Conservation (phyloP, 2,888 invertebrate species). For the Apamea sordens region DNA sequence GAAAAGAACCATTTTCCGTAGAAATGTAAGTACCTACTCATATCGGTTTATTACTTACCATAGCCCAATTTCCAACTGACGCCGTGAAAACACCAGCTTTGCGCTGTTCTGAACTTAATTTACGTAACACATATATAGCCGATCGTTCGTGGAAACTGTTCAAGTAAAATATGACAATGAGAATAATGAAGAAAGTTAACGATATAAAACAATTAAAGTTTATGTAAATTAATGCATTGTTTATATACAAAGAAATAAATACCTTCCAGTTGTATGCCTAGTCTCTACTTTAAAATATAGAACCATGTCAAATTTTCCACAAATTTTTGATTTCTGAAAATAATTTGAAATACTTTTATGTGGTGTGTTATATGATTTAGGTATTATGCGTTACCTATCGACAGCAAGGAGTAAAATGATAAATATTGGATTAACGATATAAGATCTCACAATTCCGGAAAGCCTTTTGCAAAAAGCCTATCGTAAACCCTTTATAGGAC, state of each 20-base stretch:
- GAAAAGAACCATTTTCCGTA: background rate
- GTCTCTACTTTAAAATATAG: conserved; percentile 97
- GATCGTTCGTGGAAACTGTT: conserved; percentile 87
- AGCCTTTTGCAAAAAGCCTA: background rate
- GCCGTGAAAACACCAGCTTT: conserved; percentile 95
- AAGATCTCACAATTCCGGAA: background rate
- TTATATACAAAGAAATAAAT: conserved; percentile 22
- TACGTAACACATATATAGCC: conserved; percentile 95
- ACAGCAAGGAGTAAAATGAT: background rate
- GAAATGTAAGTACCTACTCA: background rate
- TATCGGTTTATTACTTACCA: conserved; percentile 76
- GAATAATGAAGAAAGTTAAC: background rate
- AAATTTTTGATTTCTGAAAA: conserved; percentile 92
- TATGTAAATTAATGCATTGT: background rate
- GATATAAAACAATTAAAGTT: background rate
- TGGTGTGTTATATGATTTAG: background rate
- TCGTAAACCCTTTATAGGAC: no score
- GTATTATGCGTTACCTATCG: background rate
- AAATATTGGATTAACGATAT: background rate
- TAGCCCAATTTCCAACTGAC: conserved; percentile 97
- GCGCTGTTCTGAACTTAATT: conserved; percentile 92
- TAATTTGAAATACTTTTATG: conserved; percentile 1
- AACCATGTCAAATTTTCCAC: conserved; percentile 93
- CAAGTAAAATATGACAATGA: conserved; percentile 3
- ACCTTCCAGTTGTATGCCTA: conserved; percentile 96